A percentile compares a stretch with the other conserved stretches of the same genome.
Evolutionary conservation across 2,888 invertebrate genomes (phyloP).

Genomic region (Cheiracanthium punctorium): DNA sequence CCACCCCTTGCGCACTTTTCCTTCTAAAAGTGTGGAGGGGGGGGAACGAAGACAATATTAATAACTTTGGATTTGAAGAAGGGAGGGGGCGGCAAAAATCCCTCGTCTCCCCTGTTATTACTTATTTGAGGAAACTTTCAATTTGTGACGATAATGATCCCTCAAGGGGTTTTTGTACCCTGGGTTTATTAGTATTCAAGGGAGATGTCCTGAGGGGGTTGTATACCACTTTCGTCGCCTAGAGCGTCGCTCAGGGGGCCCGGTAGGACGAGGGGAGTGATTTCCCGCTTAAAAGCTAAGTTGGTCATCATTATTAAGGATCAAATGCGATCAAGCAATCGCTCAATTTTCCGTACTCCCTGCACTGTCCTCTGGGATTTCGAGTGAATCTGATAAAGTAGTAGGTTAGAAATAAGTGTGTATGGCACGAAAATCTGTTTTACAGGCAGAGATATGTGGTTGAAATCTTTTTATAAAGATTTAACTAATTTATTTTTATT

Average conservation of each 20-base stretch:
- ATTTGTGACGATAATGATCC: conserved; percentile 59
- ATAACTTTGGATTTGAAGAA: neutral
- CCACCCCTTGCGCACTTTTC: neutral
- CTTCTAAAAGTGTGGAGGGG: neutral
- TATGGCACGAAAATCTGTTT: no score
- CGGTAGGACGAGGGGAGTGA: neutral
- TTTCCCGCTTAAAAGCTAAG: conserved; percentile 1
- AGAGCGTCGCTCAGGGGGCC: neutral
- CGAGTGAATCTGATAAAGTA: no score
- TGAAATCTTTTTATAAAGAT: no score
- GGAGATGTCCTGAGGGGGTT: neutral
- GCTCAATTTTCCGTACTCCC: neutral
- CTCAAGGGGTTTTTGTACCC: conserved; percentile 43
- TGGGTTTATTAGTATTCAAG: conserved; percentile 63
- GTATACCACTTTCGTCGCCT: conserved; percentile 31
- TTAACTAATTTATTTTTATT: no score
- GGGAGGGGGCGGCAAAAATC: neutral
- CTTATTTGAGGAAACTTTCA: conserved; percentile 65
- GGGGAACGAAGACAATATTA: conserved; percentile 12
- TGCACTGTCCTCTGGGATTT: neutral
- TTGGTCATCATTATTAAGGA: conserved; percentile 7
- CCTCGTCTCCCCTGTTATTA: neutral
- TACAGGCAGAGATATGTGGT: no score
- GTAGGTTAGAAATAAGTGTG: no score
- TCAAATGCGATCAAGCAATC: conserved; percentile 3